Conservation (phyloP, 2,888 invertebrate genomes). For the Elegia similella region DNA sequence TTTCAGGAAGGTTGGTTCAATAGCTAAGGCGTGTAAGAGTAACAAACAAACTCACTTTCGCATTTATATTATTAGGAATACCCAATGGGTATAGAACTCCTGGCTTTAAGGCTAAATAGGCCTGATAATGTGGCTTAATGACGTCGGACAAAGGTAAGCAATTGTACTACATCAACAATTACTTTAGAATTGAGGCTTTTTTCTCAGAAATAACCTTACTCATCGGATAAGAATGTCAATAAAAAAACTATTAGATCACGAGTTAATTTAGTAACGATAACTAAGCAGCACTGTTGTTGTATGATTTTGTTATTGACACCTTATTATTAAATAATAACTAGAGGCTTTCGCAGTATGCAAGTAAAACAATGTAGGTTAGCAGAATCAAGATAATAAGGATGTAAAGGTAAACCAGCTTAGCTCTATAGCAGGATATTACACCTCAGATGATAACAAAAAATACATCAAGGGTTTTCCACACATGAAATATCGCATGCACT, state of each 20-base stretch:
- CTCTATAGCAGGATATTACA: background rate
- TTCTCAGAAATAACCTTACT: slow-evolving; percentile 33
- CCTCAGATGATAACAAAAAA: slow-evolving; percentile 12
- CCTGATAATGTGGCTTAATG: slow-evolving; percentile 1
- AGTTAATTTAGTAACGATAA: slow-evolving; percentile 9
- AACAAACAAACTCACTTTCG: too few species aligned
- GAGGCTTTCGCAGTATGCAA: background rate
- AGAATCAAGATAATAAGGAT: background rate
- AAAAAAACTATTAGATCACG: slow-evolving; percentile 29
- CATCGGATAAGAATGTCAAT: slow-evolving; percentile 36
- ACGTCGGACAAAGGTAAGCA: slow-evolving; percentile 9
- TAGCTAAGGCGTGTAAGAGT: too few species aligned
- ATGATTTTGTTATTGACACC: too few species aligned
- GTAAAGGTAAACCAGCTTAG: background rate
- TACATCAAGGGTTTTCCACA: background rate
- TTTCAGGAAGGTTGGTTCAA: too few species aligned
- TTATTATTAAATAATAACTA: too few species aligned
- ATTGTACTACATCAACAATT: slow-evolving; percentile 5
- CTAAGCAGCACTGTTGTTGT: background rate
- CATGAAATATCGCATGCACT: background rate
- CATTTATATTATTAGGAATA: too few species aligned
- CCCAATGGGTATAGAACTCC: too few species aligned
- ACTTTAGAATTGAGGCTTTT: slow-evolving; percentile 15
- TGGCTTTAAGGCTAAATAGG: background rate
- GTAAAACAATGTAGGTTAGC: background rate